phyloP scores from a whole-genome alignment of 2,113 vertebrate species.

The Malurus cyaneus region DNA sequence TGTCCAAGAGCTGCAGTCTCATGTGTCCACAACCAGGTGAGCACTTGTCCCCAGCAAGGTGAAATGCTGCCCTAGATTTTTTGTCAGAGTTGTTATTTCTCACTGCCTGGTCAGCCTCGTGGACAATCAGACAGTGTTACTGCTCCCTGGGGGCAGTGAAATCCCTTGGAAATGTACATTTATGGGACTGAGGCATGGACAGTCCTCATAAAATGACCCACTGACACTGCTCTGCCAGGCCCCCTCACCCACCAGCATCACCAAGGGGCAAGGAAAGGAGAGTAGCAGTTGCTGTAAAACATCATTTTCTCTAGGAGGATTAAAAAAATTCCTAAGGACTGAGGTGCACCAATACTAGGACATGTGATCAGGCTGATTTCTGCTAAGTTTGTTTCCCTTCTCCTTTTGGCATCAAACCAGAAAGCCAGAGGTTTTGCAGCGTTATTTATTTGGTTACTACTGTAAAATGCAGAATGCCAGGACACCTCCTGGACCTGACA shows the following conservation, averaged over 20 bases:
- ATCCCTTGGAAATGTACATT: not conserved
- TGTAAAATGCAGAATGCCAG: not conserved
- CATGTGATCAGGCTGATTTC: not conserved
- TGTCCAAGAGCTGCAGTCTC: not conserved
- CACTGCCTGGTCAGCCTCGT: not conserved
- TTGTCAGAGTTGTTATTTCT: not conserved
- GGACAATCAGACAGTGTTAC: not conserved
- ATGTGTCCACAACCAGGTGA: not conserved
- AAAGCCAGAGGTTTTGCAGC: not conserved
- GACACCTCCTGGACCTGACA: not conserved
- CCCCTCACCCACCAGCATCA: not conserved
- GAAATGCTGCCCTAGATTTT: slow-evolving; percentile 34
- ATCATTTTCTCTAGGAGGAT: not conserved
- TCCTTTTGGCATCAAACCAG: not conserved
- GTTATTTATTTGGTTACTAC: not conserved
- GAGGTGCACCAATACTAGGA: not conserved
- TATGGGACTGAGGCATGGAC: not conserved
- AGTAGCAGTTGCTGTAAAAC: not conserved
- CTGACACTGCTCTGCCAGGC: not conserved
- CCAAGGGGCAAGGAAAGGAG: not conserved
- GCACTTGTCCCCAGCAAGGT: not conserved
- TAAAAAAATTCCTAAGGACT: not conserved
- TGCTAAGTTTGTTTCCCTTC: not conserved
- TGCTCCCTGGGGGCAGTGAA: not conserved
- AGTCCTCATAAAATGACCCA: not conserved